A percentile compares a stretch with the other conserved stretches of the same genome.
Evolutionary conservation across 1,140 invertebrate genomes (phyloP).

Genomic region (Temnothorax nylanderi): DNA sequence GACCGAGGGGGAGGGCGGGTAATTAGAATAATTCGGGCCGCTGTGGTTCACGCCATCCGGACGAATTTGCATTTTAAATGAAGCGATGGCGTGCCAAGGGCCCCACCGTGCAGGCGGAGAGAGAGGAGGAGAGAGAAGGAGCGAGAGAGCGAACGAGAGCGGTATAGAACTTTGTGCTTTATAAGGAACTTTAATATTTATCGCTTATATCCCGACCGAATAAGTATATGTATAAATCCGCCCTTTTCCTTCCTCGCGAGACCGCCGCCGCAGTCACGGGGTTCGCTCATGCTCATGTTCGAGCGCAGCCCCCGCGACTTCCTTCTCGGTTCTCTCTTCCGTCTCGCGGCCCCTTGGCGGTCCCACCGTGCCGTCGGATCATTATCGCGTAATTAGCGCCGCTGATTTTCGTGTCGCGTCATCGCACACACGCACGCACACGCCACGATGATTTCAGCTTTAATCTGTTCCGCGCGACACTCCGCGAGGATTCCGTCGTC

Average conservation of each 20-base stretch:
- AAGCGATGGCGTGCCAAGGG: constrained; percentile 84
- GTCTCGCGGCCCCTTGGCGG: constrained; percentile 4
- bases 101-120: constrained; percentile 66
- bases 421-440: constrained; percentile 61
- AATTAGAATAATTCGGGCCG: constrained; percentile 85
- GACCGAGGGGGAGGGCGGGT: constrained; percentile 70
- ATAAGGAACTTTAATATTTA: constrained; percentile 84
- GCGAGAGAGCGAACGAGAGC: constrained; percentile 35
- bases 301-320: constrained; percentile 15
- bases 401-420: constrained; percentile 69
- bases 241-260: constrained; percentile 69
- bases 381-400: constrained; percentile 75
- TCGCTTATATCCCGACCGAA: constrained; percentile 78
- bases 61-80: constrained; percentile 86
- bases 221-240: constrained; percentile 74
- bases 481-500: not conserved
- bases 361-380: constrained; percentile 47
- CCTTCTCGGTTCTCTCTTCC: constrained; percentile 38
- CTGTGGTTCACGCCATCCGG: constrained; percentile 82
- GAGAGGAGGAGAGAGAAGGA: not conserved
- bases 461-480: not conserved
- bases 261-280: constrained; percentile 54
- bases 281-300: constrained; percentile 56
- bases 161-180: constrained; percentile 82
- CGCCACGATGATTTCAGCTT: constrained; percentile 40